phyloP scores from a whole-genome alignment of 2,888 invertebrate genomes.

The Myopa testacea region DNA sequence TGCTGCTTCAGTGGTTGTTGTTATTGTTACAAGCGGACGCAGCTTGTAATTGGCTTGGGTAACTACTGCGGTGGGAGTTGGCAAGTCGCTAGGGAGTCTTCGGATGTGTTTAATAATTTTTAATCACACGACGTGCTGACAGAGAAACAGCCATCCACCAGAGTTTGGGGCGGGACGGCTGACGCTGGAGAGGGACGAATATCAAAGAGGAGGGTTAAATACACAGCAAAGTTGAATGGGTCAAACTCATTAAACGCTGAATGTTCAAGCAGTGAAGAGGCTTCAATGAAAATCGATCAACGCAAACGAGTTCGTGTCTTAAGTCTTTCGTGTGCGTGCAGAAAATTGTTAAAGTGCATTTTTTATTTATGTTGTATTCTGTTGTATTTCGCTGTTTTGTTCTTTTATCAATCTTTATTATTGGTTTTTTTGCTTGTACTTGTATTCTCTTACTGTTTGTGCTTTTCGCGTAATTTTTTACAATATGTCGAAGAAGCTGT shows the following conservation, averaged over 20 bases:
- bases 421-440: constrained; percentile 15
- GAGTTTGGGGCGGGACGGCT: background rate
- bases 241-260: constrained; percentile 9
- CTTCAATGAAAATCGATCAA: background rate
- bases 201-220: background rate
- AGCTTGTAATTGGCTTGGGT: constrained; percentile 6
- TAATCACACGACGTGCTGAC: constrained; percentile 25
- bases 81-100: constrained; percentile 28
- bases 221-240: constrained; percentile 9
- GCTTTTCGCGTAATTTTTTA: background rate
- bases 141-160: background rate
- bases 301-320: constrained; percentile 4
- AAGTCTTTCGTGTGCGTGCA: constrained; percentile 33
- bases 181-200: background rate
- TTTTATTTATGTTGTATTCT: constrained; percentile 16
- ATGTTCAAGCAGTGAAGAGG: background rate
- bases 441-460: constrained; percentile 20
- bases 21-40: background rate
- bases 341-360: constrained; percentile 26
- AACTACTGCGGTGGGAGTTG: constrained; percentile 47
- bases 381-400: constrained; percentile 26
- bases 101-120: constrained; percentile 23
- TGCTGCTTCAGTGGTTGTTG: constrained; percentile 1
- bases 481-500: background rate
- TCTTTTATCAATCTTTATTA: background rate